Percentiles rank a stretch among this genome's conserved stretches.
These are phyloP conservation scores for Clanis bilineata DNA, from an alignment of 2,888 invertebrate species.

Conservation along the genomic window DNA sequence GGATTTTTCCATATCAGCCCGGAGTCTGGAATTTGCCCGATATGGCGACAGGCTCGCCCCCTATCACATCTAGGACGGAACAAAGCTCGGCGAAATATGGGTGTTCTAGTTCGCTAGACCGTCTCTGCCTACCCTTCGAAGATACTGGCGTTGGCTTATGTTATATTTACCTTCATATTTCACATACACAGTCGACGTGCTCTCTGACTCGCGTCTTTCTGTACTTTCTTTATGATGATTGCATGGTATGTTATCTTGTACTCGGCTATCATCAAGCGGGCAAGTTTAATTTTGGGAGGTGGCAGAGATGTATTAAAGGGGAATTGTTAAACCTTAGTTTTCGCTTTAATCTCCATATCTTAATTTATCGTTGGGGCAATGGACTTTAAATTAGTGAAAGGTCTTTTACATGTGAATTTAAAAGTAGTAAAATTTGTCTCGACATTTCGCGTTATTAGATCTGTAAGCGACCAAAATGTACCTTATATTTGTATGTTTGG, in stretches of 20 bases:
- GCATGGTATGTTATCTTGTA: neutral
- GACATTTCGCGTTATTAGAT: too few species aligned
- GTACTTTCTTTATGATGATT: conserved; percentile 3
- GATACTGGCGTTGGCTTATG: too few species aligned
- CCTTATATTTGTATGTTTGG: too few species aligned
- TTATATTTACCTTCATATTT: too few species aligned
- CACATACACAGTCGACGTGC: neutral
- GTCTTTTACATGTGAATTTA: neutral
- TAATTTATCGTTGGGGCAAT: neutral
- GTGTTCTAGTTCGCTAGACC: too few species aligned
- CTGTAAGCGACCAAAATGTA: too few species aligned
- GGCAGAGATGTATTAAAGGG: neutral
- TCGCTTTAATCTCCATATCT: neutral
- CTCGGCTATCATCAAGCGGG: neutral
- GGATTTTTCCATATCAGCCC: too few species aligned
- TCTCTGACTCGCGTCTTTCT: neutral
- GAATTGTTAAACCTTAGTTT: neutral
- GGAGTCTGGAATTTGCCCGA: too few species aligned
- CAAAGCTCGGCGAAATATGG: too few species aligned
- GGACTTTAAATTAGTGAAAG: neutral
- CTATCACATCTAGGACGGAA: too few species aligned
- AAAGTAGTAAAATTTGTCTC: neutral
- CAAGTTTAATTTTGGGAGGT: conserved; percentile 3
- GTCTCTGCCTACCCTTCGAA: too few species aligned
- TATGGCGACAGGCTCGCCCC: too few species aligned